Evolutionary conservation across 2,888 invertebrate genomes (phyloP).

Genomic region (Ophion costatus): DNA sequence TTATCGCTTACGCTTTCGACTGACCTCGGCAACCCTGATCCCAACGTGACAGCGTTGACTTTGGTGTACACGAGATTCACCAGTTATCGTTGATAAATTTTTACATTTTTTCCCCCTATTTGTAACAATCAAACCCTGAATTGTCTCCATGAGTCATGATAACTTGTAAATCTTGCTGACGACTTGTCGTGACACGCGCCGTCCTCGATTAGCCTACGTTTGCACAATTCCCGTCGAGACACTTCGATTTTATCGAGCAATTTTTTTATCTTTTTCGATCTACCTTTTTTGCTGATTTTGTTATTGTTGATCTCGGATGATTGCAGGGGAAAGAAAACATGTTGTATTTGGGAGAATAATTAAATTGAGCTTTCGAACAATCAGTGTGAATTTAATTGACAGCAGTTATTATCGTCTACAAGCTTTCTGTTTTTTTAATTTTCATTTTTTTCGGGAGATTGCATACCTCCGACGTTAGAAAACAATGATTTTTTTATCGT

Average conservation of each 20-base stretch:
- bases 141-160: constrained; percentile 42
- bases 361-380: background rate
- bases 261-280: constrained; percentile 6
- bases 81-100: constrained; percentile 8
- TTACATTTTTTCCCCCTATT: constrained; percentile 4
- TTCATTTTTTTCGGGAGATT: no score
- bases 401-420: background rate
- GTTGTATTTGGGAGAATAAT: background rate
- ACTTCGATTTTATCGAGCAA: constrained; percentile 34
- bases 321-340: background rate
- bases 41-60: constrained; percentile 26
- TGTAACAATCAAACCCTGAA: constrained; percentile 5
- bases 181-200: background rate
- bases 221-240: background rate
- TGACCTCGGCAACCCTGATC: constrained; percentile 57
- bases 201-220: constrained; percentile 25
- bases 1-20: constrained; percentile 50
- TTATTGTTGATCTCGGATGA: background rate
- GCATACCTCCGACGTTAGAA: no score
- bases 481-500: no score
- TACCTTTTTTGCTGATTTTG: background rate
- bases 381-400: background rate
- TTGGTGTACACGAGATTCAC: constrained; percentile 26
- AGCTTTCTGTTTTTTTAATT: background rate
- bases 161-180: background rate